Evolutionary conservation across 2,888 invertebrate genomes (phyloP).

Genomic region (Apotomis turbidana): DNA sequence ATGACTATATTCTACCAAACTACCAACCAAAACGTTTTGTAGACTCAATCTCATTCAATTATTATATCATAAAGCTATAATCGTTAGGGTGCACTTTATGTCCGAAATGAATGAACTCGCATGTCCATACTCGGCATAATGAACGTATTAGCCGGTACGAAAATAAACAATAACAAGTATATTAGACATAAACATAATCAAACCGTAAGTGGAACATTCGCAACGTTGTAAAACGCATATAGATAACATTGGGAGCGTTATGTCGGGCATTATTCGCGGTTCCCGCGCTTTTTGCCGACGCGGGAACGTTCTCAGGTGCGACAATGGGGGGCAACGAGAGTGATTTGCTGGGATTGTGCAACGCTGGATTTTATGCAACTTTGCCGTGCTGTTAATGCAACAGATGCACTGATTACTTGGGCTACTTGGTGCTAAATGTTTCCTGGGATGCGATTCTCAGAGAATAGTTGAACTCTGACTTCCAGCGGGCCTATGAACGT

Average conservation of each 20-base stretch:
- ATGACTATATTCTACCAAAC: not conserved
- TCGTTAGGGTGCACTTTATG: not conserved
- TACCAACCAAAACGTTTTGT: not conserved
- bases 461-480: not conserved
- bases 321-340: constrained; percentile 80
- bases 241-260: constrained; percentile 81
- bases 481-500: too few species aligned
- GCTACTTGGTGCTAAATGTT: constrained; percentile 58
- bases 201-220: constrained; percentile 69
- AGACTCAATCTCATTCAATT: constrained; percentile 3
- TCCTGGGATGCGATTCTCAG: constrained; percentile 48
- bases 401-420: constrained; percentile 67
- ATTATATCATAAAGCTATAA: not conserved
- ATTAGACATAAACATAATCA: constrained; percentile 40
- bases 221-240: constrained; percentile 68
- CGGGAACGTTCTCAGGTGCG: constrained; percentile 82
- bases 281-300: constrained; percentile 83
- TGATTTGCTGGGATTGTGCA: constrained; percentile 78
- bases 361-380: constrained; percentile 73
- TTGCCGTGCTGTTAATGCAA: constrained; percentile 69
- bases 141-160: not conserved
- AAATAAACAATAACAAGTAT: constrained; percentile 39
- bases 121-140: not conserved
- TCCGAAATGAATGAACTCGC: not conserved
- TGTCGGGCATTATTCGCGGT: constrained; percentile 79